A percentile compares a stretch with the other conserved stretches of the same genome.
These are phyloP conservation scores for Leucosticte australis DNA, from an alignment of 2,113 vertebrate genomes.

Conservation along the genomic window DNA sequence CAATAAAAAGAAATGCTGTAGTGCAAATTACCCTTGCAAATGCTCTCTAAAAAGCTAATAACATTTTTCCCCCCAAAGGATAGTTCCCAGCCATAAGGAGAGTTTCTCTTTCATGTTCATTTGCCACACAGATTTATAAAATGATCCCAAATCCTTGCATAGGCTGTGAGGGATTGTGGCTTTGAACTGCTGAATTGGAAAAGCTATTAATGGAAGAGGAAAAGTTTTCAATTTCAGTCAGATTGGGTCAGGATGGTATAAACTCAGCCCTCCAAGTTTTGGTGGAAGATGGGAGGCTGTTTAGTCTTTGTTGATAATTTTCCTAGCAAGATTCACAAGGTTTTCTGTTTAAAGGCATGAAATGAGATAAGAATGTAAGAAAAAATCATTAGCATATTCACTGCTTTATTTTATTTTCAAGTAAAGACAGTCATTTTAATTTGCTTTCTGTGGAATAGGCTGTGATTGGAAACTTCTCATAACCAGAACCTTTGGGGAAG, in stretches of 20 bases:
- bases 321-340: constrained; percentile 34
- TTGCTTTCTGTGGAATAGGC: constrained; percentile 10
- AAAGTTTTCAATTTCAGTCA: constrained; percentile 48
- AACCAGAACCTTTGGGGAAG: constrained; percentile 12
- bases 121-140: constrained; percentile 61
- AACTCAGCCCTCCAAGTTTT: constrained; percentile 30
- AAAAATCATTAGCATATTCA: constrained; percentile 25
- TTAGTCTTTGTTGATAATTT: constrained; percentile 47
- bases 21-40: constrained; percentile 60
- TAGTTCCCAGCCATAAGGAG: constrained; percentile 29
- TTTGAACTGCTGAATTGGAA: constrained; percentile 52
- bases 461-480: constrained; percentile 27
- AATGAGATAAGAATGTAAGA: constrained; percentile 57
- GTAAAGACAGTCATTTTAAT: constrained; percentile 51
- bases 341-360: constrained; percentile 55
- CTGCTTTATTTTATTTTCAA: background rate
- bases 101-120: constrained; percentile 33
- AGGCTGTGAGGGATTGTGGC: constrained; percentile 35
- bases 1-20: constrained; percentile 47
- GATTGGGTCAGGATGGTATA: constrained; percentile 46
- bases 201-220: constrained; percentile 40
- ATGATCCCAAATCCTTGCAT: constrained; percentile 56
- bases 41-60: constrained; percentile 56
- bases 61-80: constrained; percentile 30
- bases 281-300: constrained; percentile 14